Evolutionary conservation across 2,888 invertebrate genomes (phyloP).

Genomic region (Melipona bicolor): DNA sequence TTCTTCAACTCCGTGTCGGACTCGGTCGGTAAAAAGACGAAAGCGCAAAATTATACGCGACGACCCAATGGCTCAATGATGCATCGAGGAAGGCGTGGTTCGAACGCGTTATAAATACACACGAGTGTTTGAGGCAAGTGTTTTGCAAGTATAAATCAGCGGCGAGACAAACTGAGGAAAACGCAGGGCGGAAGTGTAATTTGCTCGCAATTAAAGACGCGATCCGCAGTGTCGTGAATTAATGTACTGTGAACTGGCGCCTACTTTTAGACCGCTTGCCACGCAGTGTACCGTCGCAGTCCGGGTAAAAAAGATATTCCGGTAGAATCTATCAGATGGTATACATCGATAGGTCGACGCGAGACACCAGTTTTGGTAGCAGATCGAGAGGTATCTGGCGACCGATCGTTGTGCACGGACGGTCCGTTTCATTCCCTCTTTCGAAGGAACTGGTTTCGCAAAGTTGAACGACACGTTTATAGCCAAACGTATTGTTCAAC

Average conservation of each 20-base stretch:
- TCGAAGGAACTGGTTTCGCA: constrained; percentile 30
- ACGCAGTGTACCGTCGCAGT: background rate
- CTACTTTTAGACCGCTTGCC: background rate
- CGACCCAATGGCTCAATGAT: background rate
- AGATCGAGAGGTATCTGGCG: constrained; percentile 19
- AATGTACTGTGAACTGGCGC: constrained; percentile 31
- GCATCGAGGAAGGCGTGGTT: constrained; percentile 26
- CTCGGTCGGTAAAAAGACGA: background rate
- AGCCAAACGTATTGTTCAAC: constrained; percentile 14
- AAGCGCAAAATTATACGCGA: background rate
- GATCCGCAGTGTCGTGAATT: constrained; percentile 10
- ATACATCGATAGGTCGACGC: constrained; percentile 44
- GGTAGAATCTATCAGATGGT: constrained; percentile 39
- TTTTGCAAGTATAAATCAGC: constrained; percentile 30
- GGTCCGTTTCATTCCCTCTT: background rate
- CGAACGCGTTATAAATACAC: constrained; percentile 15
- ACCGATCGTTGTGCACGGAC: constrained; percentile 19
- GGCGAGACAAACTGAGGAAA: constrained; percentile 13
- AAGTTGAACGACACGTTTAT: constrained; percentile 22
- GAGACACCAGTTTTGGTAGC: constrained; percentile 38
- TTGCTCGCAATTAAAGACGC: constrained; percentile 25
- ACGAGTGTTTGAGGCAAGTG: background rate
- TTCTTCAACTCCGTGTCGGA: background rate
- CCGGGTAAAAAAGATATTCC: constrained; percentile 18
- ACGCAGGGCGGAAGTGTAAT: constrained; percentile 7